Evolutionary conservation across 2,113 vertebrate genomes (phyloP).

Genomic region (Rhombomys opimus): DNA sequence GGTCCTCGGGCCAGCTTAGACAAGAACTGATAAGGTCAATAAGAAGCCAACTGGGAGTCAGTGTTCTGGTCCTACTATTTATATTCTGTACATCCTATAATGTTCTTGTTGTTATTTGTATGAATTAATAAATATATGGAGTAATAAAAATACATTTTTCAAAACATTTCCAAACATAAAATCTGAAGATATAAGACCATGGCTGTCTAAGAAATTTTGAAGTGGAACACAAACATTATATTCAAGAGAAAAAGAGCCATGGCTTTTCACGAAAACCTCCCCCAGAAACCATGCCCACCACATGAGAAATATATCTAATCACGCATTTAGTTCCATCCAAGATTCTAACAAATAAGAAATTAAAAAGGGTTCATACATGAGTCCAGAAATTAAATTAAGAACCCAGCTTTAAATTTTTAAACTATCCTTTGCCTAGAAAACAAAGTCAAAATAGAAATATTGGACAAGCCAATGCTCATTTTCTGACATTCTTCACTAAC

Average conservation of each 20-base stretch:
- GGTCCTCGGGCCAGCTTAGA: not conserved
- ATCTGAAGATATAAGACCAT: not conserved
- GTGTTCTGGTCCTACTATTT: not conserved
- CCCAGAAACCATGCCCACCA: not conserved
- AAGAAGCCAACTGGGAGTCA: constrained; percentile 11
- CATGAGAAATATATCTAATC: not conserved
- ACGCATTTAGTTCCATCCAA: not conserved
- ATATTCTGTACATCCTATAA: not conserved
- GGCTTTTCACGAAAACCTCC: not conserved
- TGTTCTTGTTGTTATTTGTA: not conserved
- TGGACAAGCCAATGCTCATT: not conserved
- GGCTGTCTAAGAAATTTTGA: not conserved
- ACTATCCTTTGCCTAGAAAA: not conserved
- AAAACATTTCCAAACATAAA: not conserved
- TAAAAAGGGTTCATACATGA: not conserved
- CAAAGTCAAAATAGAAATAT: not conserved
- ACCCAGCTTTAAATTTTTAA: not conserved
- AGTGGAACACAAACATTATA: not conserved
- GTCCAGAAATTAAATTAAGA: not conserved
- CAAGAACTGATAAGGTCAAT: not conserved
- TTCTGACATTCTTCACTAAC: not conserved
- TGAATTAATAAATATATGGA: not conserved
- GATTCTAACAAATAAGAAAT: not conserved
- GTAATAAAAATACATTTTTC: not conserved
- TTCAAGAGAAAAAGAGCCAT: not conserved